Conservation (phyloP, 1,140 invertebrate species). For the Epicauta chinensis region DNA sequence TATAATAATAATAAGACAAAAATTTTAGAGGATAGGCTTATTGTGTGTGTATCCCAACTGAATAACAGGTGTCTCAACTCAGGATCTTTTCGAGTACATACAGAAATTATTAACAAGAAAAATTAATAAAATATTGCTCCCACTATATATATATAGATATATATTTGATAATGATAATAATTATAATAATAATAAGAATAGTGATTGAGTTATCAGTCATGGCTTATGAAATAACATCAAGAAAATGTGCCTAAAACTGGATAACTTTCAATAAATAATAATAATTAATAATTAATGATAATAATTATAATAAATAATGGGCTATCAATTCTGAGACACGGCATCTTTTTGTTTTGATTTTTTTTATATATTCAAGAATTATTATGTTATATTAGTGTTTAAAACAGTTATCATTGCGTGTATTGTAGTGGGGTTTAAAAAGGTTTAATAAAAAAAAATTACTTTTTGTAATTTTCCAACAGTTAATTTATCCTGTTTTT, state of each 20-base stretch:
- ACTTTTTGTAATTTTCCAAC: slow-evolving; percentile 2
- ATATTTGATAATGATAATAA: too few relatives aligned
- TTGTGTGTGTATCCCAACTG: slow-evolving; percentile 5
- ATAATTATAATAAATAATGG: slow-evolving; percentile 1
- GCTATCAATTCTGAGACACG: slow-evolving; percentile 14
- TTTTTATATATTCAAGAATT: too few relatives aligned
- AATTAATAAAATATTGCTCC: too few relatives aligned
- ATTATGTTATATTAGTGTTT: slow-evolving; percentile 17
- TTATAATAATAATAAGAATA: too few relatives aligned
- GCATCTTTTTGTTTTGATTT: not conserved
- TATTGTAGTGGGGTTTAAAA: slow-evolving; percentile 23
- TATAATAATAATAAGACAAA: too few relatives aligned
- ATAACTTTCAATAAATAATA: slow-evolving; percentile 1
- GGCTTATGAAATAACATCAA: slow-evolving; percentile 9
- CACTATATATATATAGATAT: too few relatives aligned
- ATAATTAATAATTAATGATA: too few relatives aligned
- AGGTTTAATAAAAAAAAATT: slow-evolving; percentile 15
- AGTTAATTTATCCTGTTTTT: too few relatives aligned
- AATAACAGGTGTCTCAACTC: slow-evolving; percentile 13
- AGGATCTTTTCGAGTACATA: slow-evolving; percentile 10
- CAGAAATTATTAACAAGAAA: not conserved
- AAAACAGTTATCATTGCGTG: slow-evolving; percentile 8
- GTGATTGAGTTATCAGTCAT: slow-evolving; percentile 1
- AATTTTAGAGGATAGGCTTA: too few relatives aligned
- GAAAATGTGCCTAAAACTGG: slow-evolving; percentile 22